Base-by-base conservation (phyloP, 2,888 invertebrate species). In the Xestia sexstrigata region DNA sequence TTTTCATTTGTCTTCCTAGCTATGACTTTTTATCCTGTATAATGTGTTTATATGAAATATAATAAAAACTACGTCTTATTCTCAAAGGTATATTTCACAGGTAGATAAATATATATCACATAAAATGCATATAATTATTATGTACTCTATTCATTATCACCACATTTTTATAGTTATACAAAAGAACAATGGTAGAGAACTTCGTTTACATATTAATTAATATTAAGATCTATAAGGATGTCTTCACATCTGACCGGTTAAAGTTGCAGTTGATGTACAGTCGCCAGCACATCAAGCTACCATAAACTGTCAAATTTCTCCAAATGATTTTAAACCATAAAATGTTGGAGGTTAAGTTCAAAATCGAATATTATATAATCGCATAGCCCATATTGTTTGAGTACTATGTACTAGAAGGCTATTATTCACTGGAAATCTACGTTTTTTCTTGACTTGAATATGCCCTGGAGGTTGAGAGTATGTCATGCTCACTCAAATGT, bases 31-130 rank as follows among this genome's bases (percentile, higher is more conserved):
- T 20, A 15, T 7, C 0, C 15, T 23, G 5, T 45, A 35, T 55
- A 3, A 42, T 42, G 42, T 9, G 9, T 42, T 9, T 23, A 2
- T 60, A 63, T 45, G 17, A 45, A n/a, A 52, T 35, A 26, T 42
- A 81, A 73, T 11, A 81, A 66, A 78, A 78, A 78, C 49, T 23
- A 74, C 42, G 35, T 45, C 1, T 2, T 66, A 52, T 74, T 79
- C 26, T 62, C 81, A 75, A 66, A 74, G 35, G 39, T 79, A 81
- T 70, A 77, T 81, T 82, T 80, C 20, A 70, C 35, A 55, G 15
- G 52, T 66, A 77, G 30, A 76, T 70, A 70, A 77, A 76, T 66
- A 80, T 49, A 74, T 81, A 78, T 81, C 66, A 74, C 81, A 49
- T 81, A 60, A 52, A 66, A 73, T 42, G 47, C 52, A 63, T 35